Percentiles rank a stretch among this genome's conserved stretches.
Evolutionary conservation across 2,113 vertebrate genomes (phyloP).

Genomic region (Cheilinus undulatus): DNA sequence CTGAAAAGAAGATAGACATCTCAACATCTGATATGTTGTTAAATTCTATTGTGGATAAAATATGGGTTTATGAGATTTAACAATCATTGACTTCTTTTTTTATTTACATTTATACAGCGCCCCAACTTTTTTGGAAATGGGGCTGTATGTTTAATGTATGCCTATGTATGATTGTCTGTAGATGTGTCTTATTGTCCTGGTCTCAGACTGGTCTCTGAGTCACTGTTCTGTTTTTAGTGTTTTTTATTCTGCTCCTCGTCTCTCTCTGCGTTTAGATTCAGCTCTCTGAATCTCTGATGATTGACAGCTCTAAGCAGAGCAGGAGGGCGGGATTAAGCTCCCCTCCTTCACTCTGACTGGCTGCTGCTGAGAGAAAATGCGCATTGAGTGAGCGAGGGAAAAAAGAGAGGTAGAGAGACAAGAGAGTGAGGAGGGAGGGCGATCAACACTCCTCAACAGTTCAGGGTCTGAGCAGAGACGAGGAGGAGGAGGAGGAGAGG

Average conservation of each 20-base stretch:
- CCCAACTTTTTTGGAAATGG: too few species aligned
- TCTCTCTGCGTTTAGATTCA: slow-evolving; percentile 44
- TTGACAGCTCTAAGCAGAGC: slow-evolving; percentile 58
- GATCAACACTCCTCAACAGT: slow-evolving; percentile 50
- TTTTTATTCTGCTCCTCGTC: slow-evolving; percentile 4
- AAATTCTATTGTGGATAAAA: too few species aligned
- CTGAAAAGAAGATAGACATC: too few species aligned
- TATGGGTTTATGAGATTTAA: too few species aligned
- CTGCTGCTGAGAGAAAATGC: slow-evolving; percentile 74
- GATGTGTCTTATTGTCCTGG: too few species aligned
- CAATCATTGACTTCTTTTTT: too few species aligned
- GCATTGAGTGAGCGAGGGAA: slow-evolving; percentile 73
- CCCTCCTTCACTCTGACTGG: slow-evolving; percentile 54
- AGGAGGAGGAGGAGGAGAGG: slow-evolving; percentile 32
- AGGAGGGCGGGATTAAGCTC: slow-evolving; percentile 32
- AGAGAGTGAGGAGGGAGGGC: slow-evolving; percentile 9
- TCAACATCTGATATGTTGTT: too few species aligned
- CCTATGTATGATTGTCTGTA: too few species aligned
- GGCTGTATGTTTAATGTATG: too few species aligned
- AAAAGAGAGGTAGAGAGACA: slow-evolving; percentile 38
- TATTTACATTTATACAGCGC: too few species aligned
- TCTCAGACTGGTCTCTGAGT: slow-evolving; percentile 5
- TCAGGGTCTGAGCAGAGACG: slow-evolving; percentile 41
- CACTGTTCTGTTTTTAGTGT: background rate
- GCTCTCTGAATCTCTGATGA: slow-evolving; percentile 46